Base-by-base conservation (phyloP, 2,113 vertebrate genomes). In the Albula goreensis region DNA sequence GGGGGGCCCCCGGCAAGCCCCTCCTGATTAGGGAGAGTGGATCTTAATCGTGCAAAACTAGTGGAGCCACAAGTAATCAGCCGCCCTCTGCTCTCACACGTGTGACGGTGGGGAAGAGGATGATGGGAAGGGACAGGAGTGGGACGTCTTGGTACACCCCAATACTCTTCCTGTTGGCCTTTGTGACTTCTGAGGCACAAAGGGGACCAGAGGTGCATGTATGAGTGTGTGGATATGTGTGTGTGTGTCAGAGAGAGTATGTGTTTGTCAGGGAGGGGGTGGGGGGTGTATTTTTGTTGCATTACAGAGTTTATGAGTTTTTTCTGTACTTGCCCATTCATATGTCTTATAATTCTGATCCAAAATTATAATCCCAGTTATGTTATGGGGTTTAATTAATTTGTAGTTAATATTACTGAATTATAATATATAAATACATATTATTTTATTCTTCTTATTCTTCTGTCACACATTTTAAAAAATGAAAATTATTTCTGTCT, bases 31-130 rank as follows among this genome's bases (percentile, higher is more conserved):
- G 83, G 85, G 88, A 84, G 86, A 90, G 80, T 81, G 87, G 88
- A 89, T 90, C 90, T 91, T 92, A 90, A 92, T 90, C 85, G 80
- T 86, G 84, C 88, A 89, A 89, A 92, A 90, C 88, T 86, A 86
- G 89, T 86, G 87, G 83, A 91, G 91, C 89, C 91, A 90, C 88
- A 90, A 90, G 91, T 86, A 88, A 92, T 94, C 89, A 90, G 10
- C 77, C 86, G 77, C 82, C 82, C 81, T 89, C 87, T 89, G 85
- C 81, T 66, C 60, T 19, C 91, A 85, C 87, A 70, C 81, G 84
- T 74, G 80, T 87, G 87, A 89, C 89, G 78, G 60, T 50, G 78
- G 85, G 82, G 51, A 78, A 25, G 22, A 66, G 74, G 79, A 63
- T 90, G 87, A 91, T 88, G 81, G 85, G 89, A 90, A 50, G 60